phyloP scores from a whole-genome alignment of 2,888 invertebrate species.

The Diaprepes abbreviatus region DNA sequence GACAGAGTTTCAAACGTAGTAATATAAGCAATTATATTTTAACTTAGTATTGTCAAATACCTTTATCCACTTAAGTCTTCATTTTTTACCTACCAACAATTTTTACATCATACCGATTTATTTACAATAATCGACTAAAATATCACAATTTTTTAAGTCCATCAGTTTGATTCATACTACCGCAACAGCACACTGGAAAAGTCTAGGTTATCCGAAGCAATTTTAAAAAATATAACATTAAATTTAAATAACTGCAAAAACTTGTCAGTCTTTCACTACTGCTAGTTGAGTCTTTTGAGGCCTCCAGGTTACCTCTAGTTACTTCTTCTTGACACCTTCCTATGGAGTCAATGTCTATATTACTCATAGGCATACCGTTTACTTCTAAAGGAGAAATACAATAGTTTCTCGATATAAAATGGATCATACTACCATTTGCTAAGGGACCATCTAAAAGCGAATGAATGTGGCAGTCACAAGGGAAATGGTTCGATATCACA shows the following conservation, averaged over 20 bases:
- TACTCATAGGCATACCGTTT: constrained; percentile 82
- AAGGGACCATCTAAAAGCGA: constrained; percentile 83
- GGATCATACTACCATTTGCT: constrained; percentile 76
- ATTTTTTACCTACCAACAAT: not conserved
- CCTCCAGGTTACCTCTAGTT: constrained; percentile 76
- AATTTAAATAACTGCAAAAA: constrained; percentile 46
- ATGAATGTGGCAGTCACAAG: constrained; percentile 88
- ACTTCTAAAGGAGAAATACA: constrained; percentile 90
- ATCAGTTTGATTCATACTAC: constrained; percentile 24
- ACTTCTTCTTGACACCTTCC: constrained; percentile 79
- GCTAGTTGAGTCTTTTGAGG: constrained; percentile 62
- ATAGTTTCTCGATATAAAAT: constrained; percentile 82
- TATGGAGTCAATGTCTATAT: constrained; percentile 75
- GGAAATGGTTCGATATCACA: constrained; percentile 85
- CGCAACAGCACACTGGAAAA: constrained; percentile 39
- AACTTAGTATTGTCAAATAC: no score
- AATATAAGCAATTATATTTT: no score
- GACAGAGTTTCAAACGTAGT: no score
- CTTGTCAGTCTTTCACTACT: constrained; percentile 30
- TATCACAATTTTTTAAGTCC: constrained; percentile 46
- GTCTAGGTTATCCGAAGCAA: constrained; percentile 42
- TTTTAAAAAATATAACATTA: constrained; percentile 44
- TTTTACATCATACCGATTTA: not conserved
- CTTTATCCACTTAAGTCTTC: no score
- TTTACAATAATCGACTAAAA: constrained; percentile 17